These are phyloP conservation scores for Phalacrocorax carbo DNA, from an alignment of 2,113 vertebrate species.

Conservation along the genomic window DNA sequence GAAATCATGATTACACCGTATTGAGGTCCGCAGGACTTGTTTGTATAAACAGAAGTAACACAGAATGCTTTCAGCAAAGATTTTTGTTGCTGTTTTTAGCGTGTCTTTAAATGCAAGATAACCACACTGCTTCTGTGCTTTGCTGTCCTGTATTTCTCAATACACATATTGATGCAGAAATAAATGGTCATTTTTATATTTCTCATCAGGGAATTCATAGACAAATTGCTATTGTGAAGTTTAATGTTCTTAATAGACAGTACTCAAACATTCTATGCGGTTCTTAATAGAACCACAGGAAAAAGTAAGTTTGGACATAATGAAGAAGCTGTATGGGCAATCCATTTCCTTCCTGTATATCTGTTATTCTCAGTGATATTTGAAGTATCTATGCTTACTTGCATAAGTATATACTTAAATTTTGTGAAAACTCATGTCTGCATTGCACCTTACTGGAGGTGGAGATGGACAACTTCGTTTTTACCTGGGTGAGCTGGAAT, in stretches of 20 bases:
- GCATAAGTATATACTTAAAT: neutral
- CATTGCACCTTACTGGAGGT: neutral
- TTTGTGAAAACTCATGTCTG: neutral
- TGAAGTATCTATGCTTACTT: neutral
- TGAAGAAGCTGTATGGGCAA: neutral
- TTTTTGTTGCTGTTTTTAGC: neutral
- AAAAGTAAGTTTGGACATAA: neutral
- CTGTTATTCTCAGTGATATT: neutral
- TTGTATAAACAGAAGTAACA: neutral
- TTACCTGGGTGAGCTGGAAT: neutral
- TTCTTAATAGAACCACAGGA: neutral
- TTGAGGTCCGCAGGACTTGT: neutral
- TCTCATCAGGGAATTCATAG: neutral
- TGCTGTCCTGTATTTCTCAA: neutral
- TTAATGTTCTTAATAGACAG: neutral
- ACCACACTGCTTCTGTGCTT: fast-evolving
- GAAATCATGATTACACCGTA: neutral
- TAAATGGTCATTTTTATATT: neutral
- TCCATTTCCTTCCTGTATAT: neutral
- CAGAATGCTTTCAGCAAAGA: neutral
- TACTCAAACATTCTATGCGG: neutral
- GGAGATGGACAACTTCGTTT: neutral
- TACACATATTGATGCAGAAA: neutral
- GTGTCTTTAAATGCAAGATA: neutral
- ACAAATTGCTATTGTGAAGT: neutral